A percentile compares a stretch with the other conserved stretches of the same genome.
phyloP scores from a whole-genome alignment of 1,140 invertebrate genomes.

The Calycopis cecrops region DNA sequence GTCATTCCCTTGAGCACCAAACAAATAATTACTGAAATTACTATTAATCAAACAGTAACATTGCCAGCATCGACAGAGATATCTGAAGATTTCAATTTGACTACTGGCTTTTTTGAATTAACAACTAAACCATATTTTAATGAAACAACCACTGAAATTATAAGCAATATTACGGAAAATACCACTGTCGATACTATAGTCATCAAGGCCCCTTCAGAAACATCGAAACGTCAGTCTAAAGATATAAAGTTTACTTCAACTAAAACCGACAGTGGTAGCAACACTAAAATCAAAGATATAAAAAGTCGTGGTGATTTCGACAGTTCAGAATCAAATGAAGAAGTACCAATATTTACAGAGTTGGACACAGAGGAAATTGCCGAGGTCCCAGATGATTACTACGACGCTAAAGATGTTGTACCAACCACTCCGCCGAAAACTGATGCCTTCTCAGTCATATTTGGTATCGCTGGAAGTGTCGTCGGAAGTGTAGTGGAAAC shows the following conservation, averaged over 20 bases:
- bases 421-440: slow-evolving; percentile 57
- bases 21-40: slow-evolving; percentile 34
- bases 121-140: slow-evolving; percentile 28
- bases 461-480: slow-evolving; percentile 64
- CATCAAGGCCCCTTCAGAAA: slow-evolving; percentile 11
- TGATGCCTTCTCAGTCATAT: slow-evolving; percentile 58
- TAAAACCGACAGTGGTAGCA: neutral
- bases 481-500: slow-evolving; percentile 65
- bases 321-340: slow-evolving; percentile 34
- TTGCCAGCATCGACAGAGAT: slow-evolving; percentile 47
- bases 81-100: slow-evolving; percentile 39
- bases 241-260: neutral
- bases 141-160: slow-evolving; percentile 16
- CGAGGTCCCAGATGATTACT: slow-evolving; percentile 67
- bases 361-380: slow-evolving; percentile 48
- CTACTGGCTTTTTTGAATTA: slow-evolving; percentile 34
- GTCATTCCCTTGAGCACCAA: slow-evolving; percentile 55
- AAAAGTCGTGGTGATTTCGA: slow-evolving; percentile 29
- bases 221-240: slow-evolving; percentile 9
- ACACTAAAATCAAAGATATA: slow-evolving; percentile 8
- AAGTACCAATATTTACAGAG: slow-evolving; percentile 55
- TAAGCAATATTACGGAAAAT: neutral
- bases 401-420: slow-evolving; percentile 60
- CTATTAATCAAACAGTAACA: slow-evolving; percentile 47
- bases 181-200: slow-evolving; percentile 11